Conservation (phyloP, 2,888 invertebrate genomes). For the Lumbricus terrestris region DNA sequence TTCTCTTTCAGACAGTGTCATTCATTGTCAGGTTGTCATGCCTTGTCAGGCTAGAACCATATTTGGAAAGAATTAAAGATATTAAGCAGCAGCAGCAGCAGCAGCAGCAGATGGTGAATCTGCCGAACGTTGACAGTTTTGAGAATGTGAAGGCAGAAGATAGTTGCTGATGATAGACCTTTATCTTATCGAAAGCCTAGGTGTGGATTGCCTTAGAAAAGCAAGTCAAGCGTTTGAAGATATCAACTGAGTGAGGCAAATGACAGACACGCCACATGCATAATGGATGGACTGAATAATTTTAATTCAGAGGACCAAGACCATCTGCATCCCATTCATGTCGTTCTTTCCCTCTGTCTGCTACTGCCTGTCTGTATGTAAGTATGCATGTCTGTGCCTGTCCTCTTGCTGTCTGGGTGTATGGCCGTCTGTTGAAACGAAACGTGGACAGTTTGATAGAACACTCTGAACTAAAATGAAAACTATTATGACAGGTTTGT, state of each 20-base stretch:
- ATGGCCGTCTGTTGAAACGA: not conserved
- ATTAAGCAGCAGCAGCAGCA: not conserved
- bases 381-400: not conserved
- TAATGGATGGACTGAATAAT: not conserved
- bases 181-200: not conserved
- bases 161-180: not conserved
- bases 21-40: not conserved
- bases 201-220: not conserved
- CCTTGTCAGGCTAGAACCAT: not conserved
- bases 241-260: not conserved
- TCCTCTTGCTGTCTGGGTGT: not conserved
- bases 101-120: not conserved
- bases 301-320: not conserved
- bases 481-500: not conserved
- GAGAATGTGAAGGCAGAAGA: not conserved
- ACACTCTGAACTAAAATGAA: not conserved
- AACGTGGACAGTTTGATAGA: not conserved
- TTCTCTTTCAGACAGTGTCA: not conserved
- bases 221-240: not conserved
- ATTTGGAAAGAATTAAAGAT: not conserved
- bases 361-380: not conserved
- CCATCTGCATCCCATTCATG: not conserved
- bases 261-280: not conserved
- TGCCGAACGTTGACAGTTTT: not conserved
- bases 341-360: not conserved